Evolutionary conservation across 53 echinoderm and acorn worm species (phyloP).

Genomic region (Henricia sp.): DNA sequence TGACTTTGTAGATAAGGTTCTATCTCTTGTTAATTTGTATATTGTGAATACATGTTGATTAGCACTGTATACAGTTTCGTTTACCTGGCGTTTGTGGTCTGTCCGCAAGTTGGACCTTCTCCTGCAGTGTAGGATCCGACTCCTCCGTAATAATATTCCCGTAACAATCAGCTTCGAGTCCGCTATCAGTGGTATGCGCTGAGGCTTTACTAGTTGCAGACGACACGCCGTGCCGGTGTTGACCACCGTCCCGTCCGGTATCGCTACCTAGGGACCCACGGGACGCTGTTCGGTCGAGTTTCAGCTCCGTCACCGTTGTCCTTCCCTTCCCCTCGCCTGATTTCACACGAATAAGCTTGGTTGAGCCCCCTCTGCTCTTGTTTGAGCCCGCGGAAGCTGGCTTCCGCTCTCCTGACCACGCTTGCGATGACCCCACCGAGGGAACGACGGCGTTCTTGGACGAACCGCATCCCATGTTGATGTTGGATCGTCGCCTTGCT

Average conservation of each 20-base stretch:
- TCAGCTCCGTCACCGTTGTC: conserved; percentile 49
- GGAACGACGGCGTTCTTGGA: conserved; percentile 63
- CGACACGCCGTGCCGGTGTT: conserved; percentile 75
- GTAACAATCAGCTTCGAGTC: conserved; percentile 80
- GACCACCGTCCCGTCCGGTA: background rate
- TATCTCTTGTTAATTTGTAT: background rate
- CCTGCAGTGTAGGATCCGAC: conserved; percentile 49
- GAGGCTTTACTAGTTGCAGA: conserved; percentile 94
- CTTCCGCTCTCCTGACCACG: conserved; percentile 60
- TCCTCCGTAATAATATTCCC: conserved; percentile 84
- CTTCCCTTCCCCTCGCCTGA: conserved; percentile 23
- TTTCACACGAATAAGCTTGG: conserved; percentile 50
- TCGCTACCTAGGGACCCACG: conserved; percentile 63
- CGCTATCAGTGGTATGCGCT: conserved; percentile 81
- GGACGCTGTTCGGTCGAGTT: conserved; percentile 56
- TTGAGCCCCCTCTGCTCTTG: too few species aligned
- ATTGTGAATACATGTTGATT: background rate
- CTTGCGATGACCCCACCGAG: conserved; percentile 32
- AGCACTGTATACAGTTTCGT: background rate
- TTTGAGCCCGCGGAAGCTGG: conserved; percentile 25
- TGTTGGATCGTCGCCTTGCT: background rate
- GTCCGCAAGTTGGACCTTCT: conserved; percentile 47
- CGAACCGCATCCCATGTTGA: conserved; percentile 68
- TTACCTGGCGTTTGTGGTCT: conserved; percentile 96
- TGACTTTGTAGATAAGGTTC: too few species aligned